A percentile compares a stretch with the other conserved stretches of the same genome.
Evolutionary conservation across 2,113 vertebrate species (phyloP).

Genomic region (Polypterus senegalus): DNA sequence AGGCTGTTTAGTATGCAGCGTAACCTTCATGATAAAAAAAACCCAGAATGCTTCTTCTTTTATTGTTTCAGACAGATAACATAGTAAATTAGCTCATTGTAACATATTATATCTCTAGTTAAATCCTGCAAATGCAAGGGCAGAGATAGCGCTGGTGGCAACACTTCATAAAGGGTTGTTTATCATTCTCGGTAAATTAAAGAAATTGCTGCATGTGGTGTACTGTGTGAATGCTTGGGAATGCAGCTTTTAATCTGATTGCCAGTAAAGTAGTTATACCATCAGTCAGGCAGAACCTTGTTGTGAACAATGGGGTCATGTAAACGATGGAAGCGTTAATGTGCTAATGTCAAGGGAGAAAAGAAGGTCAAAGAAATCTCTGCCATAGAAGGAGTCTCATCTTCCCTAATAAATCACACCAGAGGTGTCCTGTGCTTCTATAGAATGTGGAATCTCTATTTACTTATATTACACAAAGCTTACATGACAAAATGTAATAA

Average conservation of each 20-base stretch:
- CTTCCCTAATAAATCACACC: conserved; percentile 9
- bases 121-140: not conserved
- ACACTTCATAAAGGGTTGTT: conserved; percentile 20
- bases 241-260: conserved; percentile 44
- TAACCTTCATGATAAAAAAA: too few relatives aligned
- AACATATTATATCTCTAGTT: not conserved
- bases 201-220: conserved; percentile 35
- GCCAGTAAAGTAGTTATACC: conserved; percentile 25
- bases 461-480: too few relatives aligned
- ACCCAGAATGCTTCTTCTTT: too few relatives aligned
- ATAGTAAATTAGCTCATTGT: not conserved
- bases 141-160: conserved; percentile 7
- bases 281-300: conserved; percentile 39
- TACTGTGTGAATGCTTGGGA: conserved; percentile 33
- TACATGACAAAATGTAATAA: too few relatives aligned
- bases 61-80: not conserved
- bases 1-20: too few relatives aligned
- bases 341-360: conserved; percentile 20
- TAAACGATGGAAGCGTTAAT: conserved; percentile 24
- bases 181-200: conserved; percentile 41
- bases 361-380: conserved; percentile 11
- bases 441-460: not conserved
- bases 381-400: conserved; percentile 8
- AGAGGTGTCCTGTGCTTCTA: not conserved
- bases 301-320: conserved; percentile 6